phyloP scores from a whole-genome alignment of 2,113 vertebrate species.

The Labrus mixtus region DNA sequence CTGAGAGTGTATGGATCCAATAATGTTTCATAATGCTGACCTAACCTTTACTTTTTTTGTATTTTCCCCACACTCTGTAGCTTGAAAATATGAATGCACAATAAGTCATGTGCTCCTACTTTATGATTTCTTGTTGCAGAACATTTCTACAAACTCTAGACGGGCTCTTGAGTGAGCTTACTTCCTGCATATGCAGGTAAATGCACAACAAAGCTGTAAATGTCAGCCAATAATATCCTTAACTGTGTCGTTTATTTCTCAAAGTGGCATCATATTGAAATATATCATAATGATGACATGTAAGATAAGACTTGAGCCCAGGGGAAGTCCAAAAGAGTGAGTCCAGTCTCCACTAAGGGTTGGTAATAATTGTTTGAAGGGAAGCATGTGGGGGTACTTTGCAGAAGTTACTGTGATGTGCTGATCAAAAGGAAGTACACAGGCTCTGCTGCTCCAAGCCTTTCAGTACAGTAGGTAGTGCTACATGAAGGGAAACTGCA shows the following conservation, averaged over 20 bases:
- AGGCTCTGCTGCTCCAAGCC: conserved; percentile 22
- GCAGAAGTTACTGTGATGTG: conserved; percentile 20
- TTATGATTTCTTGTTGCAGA: neutral
- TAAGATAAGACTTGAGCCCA: no score
- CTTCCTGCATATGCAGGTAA: no score
- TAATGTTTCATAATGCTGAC: conserved; percentile 51
- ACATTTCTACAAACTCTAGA: neutral
- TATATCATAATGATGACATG: no score
- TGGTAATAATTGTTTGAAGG: conserved; percentile 17
- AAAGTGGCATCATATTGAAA: no score
- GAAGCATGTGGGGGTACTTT: conserved; percentile 10
- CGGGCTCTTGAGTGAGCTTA: no score
- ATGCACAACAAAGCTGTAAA: no score
- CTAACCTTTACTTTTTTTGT: conserved; percentile 23
- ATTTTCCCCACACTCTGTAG: neutral
- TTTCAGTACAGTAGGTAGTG: conserved; percentile 27
- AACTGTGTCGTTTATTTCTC: no score
- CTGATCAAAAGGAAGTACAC: conserved; percentile 51
- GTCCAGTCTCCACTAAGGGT: neutral
- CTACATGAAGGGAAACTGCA: conserved; percentile 48
- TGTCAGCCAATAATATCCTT: no score
- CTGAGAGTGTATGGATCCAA: conserved; percentile 27
- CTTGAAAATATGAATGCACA: conserved; percentile 14
- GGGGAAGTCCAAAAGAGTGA: neutral
- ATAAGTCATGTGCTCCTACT: neutral